These are phyloP conservation scores for Lordiphosa andalusiaca DNA, from an alignment of 2,888 invertebrate species.

Conservation along the genomic window DNA sequence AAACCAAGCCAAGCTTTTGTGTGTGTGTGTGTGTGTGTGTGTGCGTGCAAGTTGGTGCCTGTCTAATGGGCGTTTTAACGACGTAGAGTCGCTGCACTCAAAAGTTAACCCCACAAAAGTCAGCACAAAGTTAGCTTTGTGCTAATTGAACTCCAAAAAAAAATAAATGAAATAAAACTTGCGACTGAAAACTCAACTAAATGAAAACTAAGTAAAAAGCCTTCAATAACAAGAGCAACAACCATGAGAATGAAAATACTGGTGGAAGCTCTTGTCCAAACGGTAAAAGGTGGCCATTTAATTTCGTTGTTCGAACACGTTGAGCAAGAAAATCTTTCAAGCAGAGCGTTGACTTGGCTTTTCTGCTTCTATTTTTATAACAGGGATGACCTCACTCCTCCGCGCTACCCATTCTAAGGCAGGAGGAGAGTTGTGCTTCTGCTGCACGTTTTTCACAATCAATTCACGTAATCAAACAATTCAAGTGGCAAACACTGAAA, in stretches of 20 bases:
- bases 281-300: constrained; percentile 59
- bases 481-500: constrained; percentile 79
- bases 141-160: constrained; percentile 58
- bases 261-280: constrained; percentile 33
- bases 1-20: constrained; percentile 6
- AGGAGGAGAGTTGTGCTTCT: constrained; percentile 50
- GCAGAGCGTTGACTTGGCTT: constrained; percentile 42
- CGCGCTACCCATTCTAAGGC: constrained; percentile 20
- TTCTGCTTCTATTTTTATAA: constrained; percentile 40
- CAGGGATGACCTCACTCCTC: constrained; percentile 34
- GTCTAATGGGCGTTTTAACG: constrained; percentile 69
- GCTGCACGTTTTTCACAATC: constrained; percentile 76
- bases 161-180: constrained; percentile 39
- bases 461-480: constrained; percentile 79
- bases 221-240: constrained; percentile 27
- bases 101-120: constrained; percentile 50
- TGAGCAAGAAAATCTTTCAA: constrained; percentile 19
- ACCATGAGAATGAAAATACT: constrained; percentile 13
- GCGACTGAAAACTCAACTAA: constrained; percentile 29
- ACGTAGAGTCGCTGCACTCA: constrained; percentile 58
- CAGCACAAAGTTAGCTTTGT: constrained; percentile 41
- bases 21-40: constrained; percentile 25
- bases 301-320: constrained; percentile 61
- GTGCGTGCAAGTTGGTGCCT: constrained; percentile 10
- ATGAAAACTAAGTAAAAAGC: constrained; percentile 60